phyloP scores from a whole-genome alignment of 2,113 vertebrate species.

The Periophthalmus modestus region DNA sequence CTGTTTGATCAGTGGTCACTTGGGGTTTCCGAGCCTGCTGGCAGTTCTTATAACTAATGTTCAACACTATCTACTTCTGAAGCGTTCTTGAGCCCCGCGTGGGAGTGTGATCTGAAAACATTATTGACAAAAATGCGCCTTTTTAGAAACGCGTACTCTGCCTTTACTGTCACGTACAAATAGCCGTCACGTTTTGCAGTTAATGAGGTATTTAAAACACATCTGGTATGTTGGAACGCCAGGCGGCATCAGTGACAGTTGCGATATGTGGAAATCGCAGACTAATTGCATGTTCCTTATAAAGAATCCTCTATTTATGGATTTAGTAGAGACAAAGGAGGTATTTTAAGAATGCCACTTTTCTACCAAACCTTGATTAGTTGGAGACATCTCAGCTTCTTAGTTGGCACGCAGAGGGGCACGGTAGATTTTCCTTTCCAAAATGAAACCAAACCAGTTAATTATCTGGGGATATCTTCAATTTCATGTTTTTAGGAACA shows the following conservation, averaged over 20 bases:
- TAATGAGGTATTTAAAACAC: constrained; percentile 32
- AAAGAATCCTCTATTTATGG: constrained; percentile 36
- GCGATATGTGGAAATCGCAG: constrained; percentile 24
- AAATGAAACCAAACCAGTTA: constrained; percentile 58
- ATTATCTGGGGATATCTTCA: constrained; percentile 65
- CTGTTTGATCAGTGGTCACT: constrained; percentile 32
- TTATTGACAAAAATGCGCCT: constrained; percentile 1
- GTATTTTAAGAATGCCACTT: constrained; percentile 41
- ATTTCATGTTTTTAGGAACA: constrained; percentile 58
- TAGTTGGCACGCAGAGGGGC: constrained; percentile 50
- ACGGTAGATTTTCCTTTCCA: constrained; percentile 46
- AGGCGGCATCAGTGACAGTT: constrained; percentile 22
- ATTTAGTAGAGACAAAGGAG: constrained; percentile 14
- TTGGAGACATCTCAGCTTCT: constrained; percentile 48
- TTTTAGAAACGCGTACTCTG: not conserved
- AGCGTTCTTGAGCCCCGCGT: constrained; percentile 32
- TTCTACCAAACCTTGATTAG: constrained; percentile 51
- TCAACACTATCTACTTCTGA: constrained; percentile 18
- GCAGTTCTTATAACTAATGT: constrained; percentile 28
- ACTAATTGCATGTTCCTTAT: constrained; percentile 39
- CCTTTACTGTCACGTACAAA: constrained; percentile 9
- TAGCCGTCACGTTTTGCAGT: constrained; percentile 7
- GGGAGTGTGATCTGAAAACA: constrained; percentile 40
- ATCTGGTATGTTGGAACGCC: constrained; percentile 17
- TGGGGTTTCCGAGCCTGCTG: constrained; percentile 30